phyloP scores from a whole-genome alignment of 2,113 vertebrate genomes.

The Chaetodon auriga region DNA sequence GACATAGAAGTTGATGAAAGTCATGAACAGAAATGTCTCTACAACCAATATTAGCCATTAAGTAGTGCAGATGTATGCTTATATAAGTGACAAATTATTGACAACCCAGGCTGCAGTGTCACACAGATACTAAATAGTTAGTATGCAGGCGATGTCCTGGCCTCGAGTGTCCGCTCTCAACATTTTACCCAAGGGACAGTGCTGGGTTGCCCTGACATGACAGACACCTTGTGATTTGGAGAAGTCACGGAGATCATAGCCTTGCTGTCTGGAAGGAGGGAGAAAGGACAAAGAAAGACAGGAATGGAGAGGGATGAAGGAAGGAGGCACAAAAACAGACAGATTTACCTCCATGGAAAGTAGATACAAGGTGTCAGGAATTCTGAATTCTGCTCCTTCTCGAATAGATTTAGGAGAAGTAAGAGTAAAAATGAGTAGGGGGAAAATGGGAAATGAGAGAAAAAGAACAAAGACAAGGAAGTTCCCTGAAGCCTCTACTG shows the following conservation, averaged over 20 bases:
- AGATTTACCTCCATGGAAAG: conserved; percentile 20
- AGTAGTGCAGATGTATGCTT: background rate
- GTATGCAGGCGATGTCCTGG: conserved; percentile 44
- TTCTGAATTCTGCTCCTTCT: background rate
- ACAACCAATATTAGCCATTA: too few relatives aligned
- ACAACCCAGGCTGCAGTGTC: conserved; percentile 1
- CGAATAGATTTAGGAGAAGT: background rate
- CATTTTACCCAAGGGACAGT: conserved; percentile 40
- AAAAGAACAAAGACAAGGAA: conserved; percentile 2
- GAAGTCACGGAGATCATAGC: conserved; percentile 46
- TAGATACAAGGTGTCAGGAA: background rate
- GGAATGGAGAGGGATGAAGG: conserved; percentile 4
- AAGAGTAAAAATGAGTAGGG: background rate
- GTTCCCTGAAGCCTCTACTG: background rate
- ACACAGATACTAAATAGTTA: conserved; percentile 34
- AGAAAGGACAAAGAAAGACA: background rate
- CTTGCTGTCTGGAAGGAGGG: conserved; percentile 21
- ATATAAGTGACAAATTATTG: conserved; percentile 15
- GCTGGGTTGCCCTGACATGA: conserved; percentile 46
- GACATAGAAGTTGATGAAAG: too few relatives aligned
- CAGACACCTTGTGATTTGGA: conserved; percentile 45
- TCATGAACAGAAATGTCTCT: too few relatives aligned
- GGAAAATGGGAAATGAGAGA: background rate
- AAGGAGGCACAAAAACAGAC: background rate
- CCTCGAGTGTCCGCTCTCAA: conserved; percentile 35